Conservation (phyloP, 2,888 invertebrate species). For the Mythimna vitellina region DNA sequence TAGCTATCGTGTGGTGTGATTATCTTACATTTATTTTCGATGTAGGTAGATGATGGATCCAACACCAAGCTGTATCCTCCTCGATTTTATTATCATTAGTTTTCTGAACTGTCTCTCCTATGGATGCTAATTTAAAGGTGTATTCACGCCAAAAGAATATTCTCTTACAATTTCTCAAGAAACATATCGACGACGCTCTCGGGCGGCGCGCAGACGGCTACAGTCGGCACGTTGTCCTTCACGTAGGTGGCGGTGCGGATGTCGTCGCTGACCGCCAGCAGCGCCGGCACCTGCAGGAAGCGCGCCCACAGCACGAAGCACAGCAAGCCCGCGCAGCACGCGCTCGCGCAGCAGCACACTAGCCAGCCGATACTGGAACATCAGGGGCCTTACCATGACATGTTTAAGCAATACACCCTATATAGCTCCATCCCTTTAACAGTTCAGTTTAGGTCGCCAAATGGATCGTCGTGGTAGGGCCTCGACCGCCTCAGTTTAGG, state of each 20-base stretch:
- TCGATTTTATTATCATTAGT: neutral
- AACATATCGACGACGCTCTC: conserved; percentile 68
- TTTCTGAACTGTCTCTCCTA: too few species aligned
- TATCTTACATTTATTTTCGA: too few species aligned
- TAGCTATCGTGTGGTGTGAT: too few species aligned
- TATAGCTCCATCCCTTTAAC: too few species aligned
- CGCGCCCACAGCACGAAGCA: conserved; percentile 83
- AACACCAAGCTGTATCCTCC: neutral
- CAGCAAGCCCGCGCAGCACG: conserved; percentile 80
- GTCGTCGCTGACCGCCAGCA: conserved; percentile 76
- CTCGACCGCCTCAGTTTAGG: too few species aligned
- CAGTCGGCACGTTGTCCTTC: conserved; percentile 68
- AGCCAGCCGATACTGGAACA: conserved; percentile 73
- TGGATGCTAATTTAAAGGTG: too few species aligned
- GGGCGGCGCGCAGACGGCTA: conserved; percentile 77
- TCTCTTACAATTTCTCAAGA: conserved; percentile 71
- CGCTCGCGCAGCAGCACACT: conserved; percentile 78
- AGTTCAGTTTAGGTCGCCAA: too few species aligned
- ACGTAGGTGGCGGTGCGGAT: conserved; percentile 40
- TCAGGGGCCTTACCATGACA: too few species aligned
- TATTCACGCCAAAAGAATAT: neutral
- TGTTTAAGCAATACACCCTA: too few species aligned
- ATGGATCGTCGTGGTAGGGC: too few species aligned
- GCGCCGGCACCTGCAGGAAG: conserved; percentile 79
- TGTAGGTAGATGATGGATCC: too few species aligned